These are phyloP conservation scores for Aphidius colemani DNA, from an alignment of 2,888 invertebrate species.

Conservation along the genomic window DNA sequence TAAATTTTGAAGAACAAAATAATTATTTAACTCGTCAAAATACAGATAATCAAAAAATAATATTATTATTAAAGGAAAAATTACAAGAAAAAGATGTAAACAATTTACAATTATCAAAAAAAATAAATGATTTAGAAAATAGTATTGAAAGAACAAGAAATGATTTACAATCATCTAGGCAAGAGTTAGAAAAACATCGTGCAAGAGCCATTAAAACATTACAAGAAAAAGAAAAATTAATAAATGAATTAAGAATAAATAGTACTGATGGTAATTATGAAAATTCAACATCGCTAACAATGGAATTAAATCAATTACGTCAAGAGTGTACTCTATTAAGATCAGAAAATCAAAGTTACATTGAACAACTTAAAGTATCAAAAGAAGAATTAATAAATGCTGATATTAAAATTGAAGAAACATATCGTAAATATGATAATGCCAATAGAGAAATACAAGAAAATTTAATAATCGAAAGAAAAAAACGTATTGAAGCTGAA, in stretches of 20 bases:
- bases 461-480: constrained; percentile 55
- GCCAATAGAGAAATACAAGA: constrained; percentile 55
- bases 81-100: constrained; percentile 62
- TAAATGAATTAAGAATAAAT: constrained; percentile 64
- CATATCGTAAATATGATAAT: constrained; percentile 60
- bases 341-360: constrained; percentile 64
- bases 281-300: constrained; percentile 60
- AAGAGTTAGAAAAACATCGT: constrained; percentile 76
- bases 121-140: constrained; percentile 56
- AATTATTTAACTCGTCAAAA: constrained; percentile 55
- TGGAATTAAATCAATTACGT: constrained; percentile 68
- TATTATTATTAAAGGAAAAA: constrained; percentile 58
- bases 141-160: constrained; percentile 49
- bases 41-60: constrained; percentile 60
- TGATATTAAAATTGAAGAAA: constrained; percentile 55
- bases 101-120: constrained; percentile 57
- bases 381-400: constrained; percentile 60
- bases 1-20: constrained; percentile 53
- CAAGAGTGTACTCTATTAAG: constrained; percentile 66
- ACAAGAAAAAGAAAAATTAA: constrained; percentile 77
- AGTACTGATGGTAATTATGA: constrained; percentile 44
- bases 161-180: constrained; percentile 53
- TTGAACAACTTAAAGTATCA: constrained; percentile 56
- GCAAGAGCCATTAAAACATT: constrained; percentile 78
- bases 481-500: constrained; percentile 58